Evolutionary conservation across 2,797 vertebrate genomes (phyloP), one percentile per base, ranked within the genome.

Genomic region (Propithecus deckenii): DNA sequence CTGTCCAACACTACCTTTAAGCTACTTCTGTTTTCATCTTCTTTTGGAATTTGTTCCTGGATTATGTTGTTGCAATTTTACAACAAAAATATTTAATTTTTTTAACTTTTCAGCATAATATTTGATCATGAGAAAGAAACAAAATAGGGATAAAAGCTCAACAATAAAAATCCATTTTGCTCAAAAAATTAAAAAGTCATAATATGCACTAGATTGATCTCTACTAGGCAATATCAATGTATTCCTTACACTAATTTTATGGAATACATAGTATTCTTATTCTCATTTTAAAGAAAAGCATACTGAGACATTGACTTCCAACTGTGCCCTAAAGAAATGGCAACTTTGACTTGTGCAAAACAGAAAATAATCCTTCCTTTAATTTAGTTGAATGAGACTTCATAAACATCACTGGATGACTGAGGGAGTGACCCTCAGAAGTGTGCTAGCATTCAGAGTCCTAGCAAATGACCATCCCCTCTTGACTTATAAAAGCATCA

Each of bases 391-490:
- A 85, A 18, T 48, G 46, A 5, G 5, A 84, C 20, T 28, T 84
- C 10, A 28, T 9, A 30, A 71, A 32, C 5, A 52, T 20, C 4
- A 25, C 1, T 0, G 23, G 3, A 5, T 38, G 3, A 28, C 9
- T 10, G 15, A 20, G 4, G 20, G 1, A 22, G 4, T 35, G 22
- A 12, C 2, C 5, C 50, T 83, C 3, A 28, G 25, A 41, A 4
- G 1, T 17, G 20, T 25, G 22, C 9, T 43, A 7, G 2, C 14
- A 20, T 3, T 8, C n/a, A 12, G 30, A 11, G 12, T 6, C 67
- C 23, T 3, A n/a, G 11, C 0, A 1, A 67, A 38, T 20, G 18
- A 57, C 5, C 22, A 15, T 25, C 4, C 30, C 9, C 15, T 83
- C 23, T 32, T 22, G 22, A 18, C 35, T 71, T 41, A 20, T 11